Conservation (phyloP, 2,888 invertebrate genomes). For the Carterocephalus palaemon region DNA sequence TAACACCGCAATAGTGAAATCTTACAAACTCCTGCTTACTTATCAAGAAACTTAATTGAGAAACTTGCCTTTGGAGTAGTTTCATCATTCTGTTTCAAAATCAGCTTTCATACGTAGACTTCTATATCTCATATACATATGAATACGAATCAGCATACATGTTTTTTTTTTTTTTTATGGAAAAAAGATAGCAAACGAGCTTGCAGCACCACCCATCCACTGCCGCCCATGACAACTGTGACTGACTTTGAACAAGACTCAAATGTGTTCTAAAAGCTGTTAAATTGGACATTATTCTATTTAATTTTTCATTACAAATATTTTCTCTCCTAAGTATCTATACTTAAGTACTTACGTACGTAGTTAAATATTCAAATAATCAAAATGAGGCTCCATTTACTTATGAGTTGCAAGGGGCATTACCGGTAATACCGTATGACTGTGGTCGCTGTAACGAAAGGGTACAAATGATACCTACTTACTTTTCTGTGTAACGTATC, state of each 20-base stretch:
- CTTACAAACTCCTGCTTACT: constrained; percentile 47
- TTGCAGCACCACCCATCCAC: no score
- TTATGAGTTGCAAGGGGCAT: constrained; percentile 44
- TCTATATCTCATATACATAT: no score
- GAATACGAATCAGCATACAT: no score
- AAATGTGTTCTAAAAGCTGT: constrained; percentile 5
- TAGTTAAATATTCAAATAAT: no score
- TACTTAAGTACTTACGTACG: no score
- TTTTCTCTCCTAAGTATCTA: no score
- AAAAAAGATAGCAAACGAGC: no score
- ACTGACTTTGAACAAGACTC: no score
- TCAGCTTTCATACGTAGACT: constrained; percentile 33
- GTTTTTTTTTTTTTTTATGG: no score
- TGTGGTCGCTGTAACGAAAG: constrained; percentile 60
- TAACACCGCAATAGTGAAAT: constrained; percentile 38
- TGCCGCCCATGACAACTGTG: no score
- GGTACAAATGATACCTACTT: constrained; percentile 64
- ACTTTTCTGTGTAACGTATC: constrained; percentile 68
- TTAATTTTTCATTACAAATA: no score
- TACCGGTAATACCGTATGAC: constrained; percentile 49
- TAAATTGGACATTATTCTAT: no score
- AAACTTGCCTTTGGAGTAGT: constrained; percentile 43
- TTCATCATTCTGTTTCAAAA: constrained; percentile 44
- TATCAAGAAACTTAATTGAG: constrained; percentile 36
- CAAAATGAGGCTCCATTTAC: constrained; percentile 35